phyloP scores from a whole-genome alignment of 2,797 vertebrate genomes.

The Synaphobranchus kaupii region DNA sequence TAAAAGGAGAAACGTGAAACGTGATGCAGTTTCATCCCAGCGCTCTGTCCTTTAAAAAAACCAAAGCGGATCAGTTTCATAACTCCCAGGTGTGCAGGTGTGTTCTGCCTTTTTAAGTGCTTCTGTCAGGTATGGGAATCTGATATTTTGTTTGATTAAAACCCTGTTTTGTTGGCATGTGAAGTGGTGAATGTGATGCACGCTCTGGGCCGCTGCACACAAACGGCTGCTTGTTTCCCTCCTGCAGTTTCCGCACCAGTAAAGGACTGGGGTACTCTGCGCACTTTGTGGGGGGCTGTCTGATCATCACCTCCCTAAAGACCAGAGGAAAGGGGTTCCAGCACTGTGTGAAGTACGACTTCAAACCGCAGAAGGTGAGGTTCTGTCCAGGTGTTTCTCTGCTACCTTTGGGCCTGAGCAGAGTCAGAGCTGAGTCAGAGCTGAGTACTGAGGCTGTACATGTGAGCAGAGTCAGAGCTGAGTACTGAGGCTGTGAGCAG shows the following conservation, averaged over 20 bases:
- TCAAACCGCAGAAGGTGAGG: conserved; percentile 94
- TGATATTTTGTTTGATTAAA: background rate
- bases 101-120: background rate
- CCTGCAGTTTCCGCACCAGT: conserved; percentile 91
- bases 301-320: conserved; percentile 95
- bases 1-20: background rate
- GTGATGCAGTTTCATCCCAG: background rate
- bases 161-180: background rate
- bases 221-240: conserved; percentile 21
- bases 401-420: background rate
- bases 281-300: conserved; percentile 94
- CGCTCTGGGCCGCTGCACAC: background rate
- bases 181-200: background rate
- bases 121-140: background rate
- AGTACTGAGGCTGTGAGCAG: too few relatives aligned
- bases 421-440: too few relatives aligned
- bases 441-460: too few relatives aligned
- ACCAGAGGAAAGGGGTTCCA: conserved; percentile 98
- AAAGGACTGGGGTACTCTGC: conserved; percentile 97
- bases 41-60: background rate
- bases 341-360: conserved; percentile 97
- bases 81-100: background rate
- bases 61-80: background rate
- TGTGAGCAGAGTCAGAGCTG: too few relatives aligned
- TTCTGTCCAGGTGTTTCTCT: conserved; percentile 43